Evolutionary conservation across 2,797 vertebrate genomes (phyloP).

Genomic region (Ctenopoma multispine): DNA sequence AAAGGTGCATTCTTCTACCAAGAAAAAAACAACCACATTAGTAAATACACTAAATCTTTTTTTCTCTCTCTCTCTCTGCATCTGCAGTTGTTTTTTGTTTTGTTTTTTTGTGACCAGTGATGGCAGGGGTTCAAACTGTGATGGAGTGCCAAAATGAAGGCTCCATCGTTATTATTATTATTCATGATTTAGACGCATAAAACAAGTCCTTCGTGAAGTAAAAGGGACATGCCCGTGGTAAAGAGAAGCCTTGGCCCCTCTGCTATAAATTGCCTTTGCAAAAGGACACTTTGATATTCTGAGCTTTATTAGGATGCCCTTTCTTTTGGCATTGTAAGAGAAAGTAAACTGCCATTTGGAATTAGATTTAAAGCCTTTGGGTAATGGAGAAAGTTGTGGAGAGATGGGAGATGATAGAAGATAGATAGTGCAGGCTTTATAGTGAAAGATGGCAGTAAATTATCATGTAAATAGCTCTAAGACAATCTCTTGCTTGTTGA

Average conservation of each 20-base stretch:
- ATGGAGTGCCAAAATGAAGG: constrained; percentile 58
- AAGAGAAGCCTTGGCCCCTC: constrained; percentile 46
- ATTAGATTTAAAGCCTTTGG: constrained; percentile 52
- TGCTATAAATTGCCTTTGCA: constrained; percentile 59
- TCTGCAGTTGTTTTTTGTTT: constrained; percentile 33
- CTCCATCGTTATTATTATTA: constrained; percentile 66
- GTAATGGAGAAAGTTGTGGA: constrained; percentile 26
- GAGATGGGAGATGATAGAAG: constrained; percentile 36
- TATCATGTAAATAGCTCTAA: constrained; percentile 28
- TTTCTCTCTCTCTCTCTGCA: neutral
- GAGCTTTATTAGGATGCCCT: constrained; percentile 71
- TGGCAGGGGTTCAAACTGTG: constrained; percentile 57
- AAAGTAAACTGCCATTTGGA: constrained; percentile 51
- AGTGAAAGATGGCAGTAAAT: constrained; percentile 21
- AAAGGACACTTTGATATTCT: constrained; percentile 74
- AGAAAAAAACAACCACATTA: constrained; percentile 18
- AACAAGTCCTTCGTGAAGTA: constrained; percentile 67
- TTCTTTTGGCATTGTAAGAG: constrained; percentile 67
- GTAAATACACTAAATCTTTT: constrained; percentile 29
- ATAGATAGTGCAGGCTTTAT: constrained; percentile 33
- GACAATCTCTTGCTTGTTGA: constrained; percentile 31
- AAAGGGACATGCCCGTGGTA: constrained; percentile 66
- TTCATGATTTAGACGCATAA: constrained; percentile 68
- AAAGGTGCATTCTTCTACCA: constrained; percentile 18
- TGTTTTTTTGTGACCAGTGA: constrained; percentile 34